phyloP scores from a whole-genome alignment of 1,140 invertebrate genomes.

The Zophobas morio region DNA sequence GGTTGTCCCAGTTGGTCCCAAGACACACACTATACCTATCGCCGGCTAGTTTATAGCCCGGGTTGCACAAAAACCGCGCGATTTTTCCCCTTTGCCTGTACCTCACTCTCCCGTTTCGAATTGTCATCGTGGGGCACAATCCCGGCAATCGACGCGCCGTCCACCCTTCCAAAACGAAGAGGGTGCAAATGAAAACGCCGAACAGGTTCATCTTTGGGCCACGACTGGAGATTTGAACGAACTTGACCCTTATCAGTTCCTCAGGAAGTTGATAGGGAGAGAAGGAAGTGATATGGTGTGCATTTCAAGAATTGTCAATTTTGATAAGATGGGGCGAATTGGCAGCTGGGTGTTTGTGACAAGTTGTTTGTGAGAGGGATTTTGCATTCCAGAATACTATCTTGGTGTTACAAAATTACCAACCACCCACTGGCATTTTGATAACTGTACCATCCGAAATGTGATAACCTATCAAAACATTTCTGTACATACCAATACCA shows the following conservation, averaged over 20 bases:
- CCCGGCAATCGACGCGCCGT: neutral
- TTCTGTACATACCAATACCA: no score
- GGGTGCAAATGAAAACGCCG: neutral
- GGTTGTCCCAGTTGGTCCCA: slow-evolving; percentile 59
- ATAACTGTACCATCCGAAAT: no score
- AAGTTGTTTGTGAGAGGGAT: no score
- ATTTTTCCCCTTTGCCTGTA: slow-evolving; percentile 58
- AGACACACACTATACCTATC: slow-evolving; percentile 61
- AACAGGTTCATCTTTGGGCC: slow-evolving; percentile 9
- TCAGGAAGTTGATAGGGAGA: slow-evolving; percentile 38
- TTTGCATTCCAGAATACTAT: no score
- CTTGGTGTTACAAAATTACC: no score
- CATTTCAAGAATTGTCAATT: slow-evolving; percentile 16
- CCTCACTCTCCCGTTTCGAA: slow-evolving; percentile 52
- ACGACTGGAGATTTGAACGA: slow-evolving; percentile 10
- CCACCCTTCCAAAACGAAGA: neutral
- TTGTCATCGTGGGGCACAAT: neutral
- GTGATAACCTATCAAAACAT: no score
- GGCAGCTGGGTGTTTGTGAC: neutral
- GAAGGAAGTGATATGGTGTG: slow-evolving; percentile 29
- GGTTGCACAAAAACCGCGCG: slow-evolving; percentile 60
- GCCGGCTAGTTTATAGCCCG: slow-evolving; percentile 61
- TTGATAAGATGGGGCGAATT: neutral
- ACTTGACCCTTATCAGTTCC: slow-evolving; percentile 47
- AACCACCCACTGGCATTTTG: no score